phyloP scores from a whole-genome alignment of 2,888 invertebrate genomes.

The Mythimna pallens region DNA sequence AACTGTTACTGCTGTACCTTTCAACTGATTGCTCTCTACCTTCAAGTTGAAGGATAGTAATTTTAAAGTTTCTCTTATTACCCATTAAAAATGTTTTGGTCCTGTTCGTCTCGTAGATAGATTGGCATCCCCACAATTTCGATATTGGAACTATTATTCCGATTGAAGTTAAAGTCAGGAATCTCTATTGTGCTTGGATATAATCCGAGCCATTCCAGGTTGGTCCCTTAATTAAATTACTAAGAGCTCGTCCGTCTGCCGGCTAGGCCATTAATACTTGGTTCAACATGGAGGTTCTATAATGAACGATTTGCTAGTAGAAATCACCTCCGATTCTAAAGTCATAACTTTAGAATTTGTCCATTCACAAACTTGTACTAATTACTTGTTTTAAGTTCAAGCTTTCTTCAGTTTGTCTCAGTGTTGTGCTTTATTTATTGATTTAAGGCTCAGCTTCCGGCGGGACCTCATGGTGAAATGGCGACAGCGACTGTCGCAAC shows the following conservation, averaged over 20 bases:
- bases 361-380: neutral
- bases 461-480: too few relatives aligned
- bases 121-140: slow-evolving; percentile 7
- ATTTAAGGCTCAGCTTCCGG: too few relatives aligned
- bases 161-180: slow-evolving; percentile 6
- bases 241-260: slow-evolving; percentile 12
- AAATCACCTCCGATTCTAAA: neutral
- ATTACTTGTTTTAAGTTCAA: neutral
- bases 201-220: slow-evolving; percentile 26
- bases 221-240: slow-evolving; percentile 50
- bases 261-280: slow-evolving; percentile 17
- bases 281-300: neutral
- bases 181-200: slow-evolving; percentile 21
- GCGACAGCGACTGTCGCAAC: too few relatives aligned
- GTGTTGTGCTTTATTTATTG: neutral
- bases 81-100: neutral
- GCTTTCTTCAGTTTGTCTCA: neutral
- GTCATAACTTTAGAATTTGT: slow-evolving; percentile 6
- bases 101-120: neutral
- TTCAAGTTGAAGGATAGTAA: neutral
- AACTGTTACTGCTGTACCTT: slow-evolving; percentile 41
- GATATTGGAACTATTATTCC: slow-evolving; percentile 30
- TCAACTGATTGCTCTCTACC: slow-evolving; percentile 27
- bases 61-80: neutral
- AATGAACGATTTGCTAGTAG: slow-evolving; percentile 19